Evolutionary conservation across 2,113 vertebrate species (phyloP), one percentile per base, ranked within the genome.

Genomic region (Hassar affinis): DNA sequence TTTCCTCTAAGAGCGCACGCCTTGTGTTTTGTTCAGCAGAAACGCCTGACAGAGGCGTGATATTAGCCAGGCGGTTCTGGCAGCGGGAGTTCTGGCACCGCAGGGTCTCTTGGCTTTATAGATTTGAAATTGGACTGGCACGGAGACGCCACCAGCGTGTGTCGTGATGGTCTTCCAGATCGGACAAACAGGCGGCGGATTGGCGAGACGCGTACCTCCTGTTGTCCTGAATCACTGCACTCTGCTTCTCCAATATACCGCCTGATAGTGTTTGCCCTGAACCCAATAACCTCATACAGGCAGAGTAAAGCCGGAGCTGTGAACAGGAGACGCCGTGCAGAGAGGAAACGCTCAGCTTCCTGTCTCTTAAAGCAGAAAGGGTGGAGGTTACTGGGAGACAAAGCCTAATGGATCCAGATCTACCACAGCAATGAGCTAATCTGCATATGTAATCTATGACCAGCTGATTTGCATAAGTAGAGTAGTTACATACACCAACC

Each of bases 81-180:
- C 57, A 42, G 6, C 59, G 49, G 38, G 45, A 71, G 68, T 54
- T 75, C 35, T 64, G 64, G 59, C 86, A 87, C 90, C 76, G 81
- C 79, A 49, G 87, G 86, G 79, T 78, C 54, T 84, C 51, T 11
- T 25, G 82, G 87, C 86, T 90, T 90, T 90, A 85, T 84, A 87
- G 88, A 88, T 83, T 83, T 82, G 54, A 71, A 75, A 76, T 88
- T 79, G 78, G 90, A 88, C 75, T 86, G 47, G 81, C 82, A 85
- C 74, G 77, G 79, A 88, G 88, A 78, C 62, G 14, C 78, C 86
- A 83, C 30, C 79, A 74, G 45, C 76, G 33, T 76, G 30, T 56
- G 84, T 79, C 49, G 72, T 25, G 45, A 76, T 85, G 87, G 84
- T 61, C 83, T 81, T 82, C 87, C 1, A 38, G 61, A 49, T 57